Conservation (phyloP, 2,888 invertebrate genomes). For the Pelosia muscerda region DNA sequence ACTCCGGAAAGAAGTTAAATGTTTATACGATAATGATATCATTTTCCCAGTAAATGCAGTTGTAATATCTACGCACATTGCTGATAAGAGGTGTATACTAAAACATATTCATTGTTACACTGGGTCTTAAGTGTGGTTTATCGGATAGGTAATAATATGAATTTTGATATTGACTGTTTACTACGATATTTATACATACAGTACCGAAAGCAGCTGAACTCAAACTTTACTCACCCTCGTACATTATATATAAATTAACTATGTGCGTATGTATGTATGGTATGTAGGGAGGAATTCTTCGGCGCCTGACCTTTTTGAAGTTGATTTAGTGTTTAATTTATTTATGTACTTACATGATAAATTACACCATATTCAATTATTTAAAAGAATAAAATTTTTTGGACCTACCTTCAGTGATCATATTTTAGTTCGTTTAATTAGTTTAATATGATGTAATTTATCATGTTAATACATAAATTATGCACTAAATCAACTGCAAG, state of each 20-base stretch:
- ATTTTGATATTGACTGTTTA: not conserved
- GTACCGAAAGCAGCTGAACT: not conserved
- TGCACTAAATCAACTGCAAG: too few species aligned
- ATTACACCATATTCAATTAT: too few species aligned
- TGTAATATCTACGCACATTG: slow-evolving; percentile 7
- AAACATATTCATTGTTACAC: slow-evolving; percentile 16
- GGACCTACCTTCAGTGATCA: too few species aligned
- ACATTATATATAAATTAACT: not conserved
- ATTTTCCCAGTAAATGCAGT: slow-evolving; percentile 16
- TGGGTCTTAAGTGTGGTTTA: slow-evolving; percentile 16
- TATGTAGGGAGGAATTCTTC: too few species aligned
- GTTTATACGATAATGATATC: not conserved
- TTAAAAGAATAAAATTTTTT: too few species aligned
- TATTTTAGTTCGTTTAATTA: too few species aligned
- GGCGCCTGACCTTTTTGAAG: too few species aligned
- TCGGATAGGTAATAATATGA: slow-evolving; percentile 5
- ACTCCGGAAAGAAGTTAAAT: slow-evolving; percentile 4
- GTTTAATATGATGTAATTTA: too few species aligned
- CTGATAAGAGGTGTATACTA: slow-evolving; percentile 14
- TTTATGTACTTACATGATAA: too few species aligned
- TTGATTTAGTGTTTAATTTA: too few species aligned
- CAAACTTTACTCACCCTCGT: not conserved
- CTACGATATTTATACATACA: not conserved
- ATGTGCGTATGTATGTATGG: too few species aligned
- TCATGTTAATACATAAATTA: too few species aligned